Base-by-base conservation (phyloP, 53 echinoderm and acorn worm genomes). In the Apostichopus leukothele region DNA sequence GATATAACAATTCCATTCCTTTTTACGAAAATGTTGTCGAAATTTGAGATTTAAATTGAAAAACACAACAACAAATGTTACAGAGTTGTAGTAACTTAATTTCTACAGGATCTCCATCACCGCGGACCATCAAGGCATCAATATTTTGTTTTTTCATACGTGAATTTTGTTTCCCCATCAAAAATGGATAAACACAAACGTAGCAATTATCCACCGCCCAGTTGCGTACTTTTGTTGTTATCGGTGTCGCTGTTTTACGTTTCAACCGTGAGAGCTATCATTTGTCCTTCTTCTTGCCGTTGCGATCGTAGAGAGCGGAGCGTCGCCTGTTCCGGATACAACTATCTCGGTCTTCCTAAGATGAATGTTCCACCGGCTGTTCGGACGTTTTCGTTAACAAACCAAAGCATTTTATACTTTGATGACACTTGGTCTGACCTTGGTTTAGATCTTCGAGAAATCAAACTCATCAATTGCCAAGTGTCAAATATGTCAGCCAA, bases 221-320 rank as follows among this genome's bases (percentile, higher is more conserved):
- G 11, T 71, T 71, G 20, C 20, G 16, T 71, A 57, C 57, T 57
- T 39, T 39, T 63, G 5, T 6, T 71, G 71, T 71, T 71, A 19
- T 71, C 71, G 18, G 71, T 19, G 3, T 71, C 20, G 13, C 18
- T 19, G 20, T 6, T 18, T 71, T 71, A 71, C 18, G 71, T 71
- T 14, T 71, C 71, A 71, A 6, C 6, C 16, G 71, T 71, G 18
- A 5, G 18, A 6, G 71, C 71, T 19, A 71, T 86, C 12, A 86
- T 86, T 68, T 86, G 86, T 20, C 86, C 86, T n/a, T 9, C 16
- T 1, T 16, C 3, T 12, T 86, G 86, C 50, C 66, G 23, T 0
- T 86, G 86, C 26, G 71, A 85, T 22, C 85, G 85, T n/a, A 67
- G 85, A 50, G 85, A 85, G 20, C 16, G 68, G 1, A 85, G 27